Percentiles rank a stretch among this genome's conserved stretches.
Conservation (phyloP, 2,113 vertebrate species). For the Gallinago paraguaiae region DNA sequence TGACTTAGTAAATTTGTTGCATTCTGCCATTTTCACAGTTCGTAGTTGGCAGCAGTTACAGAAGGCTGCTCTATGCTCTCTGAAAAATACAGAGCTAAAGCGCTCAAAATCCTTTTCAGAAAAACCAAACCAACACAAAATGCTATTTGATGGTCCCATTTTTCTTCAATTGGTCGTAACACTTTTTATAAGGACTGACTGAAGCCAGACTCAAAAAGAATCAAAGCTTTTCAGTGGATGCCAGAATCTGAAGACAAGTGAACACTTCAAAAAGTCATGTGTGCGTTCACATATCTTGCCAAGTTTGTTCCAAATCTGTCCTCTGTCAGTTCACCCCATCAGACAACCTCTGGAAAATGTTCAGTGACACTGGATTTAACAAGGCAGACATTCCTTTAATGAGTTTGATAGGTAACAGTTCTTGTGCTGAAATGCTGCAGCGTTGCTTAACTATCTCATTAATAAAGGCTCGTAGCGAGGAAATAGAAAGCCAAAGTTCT, state of each 20-base stretch:
- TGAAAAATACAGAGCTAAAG: neutral
- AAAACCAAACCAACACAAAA: neutral
- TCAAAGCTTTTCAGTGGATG: conserved; percentile 7
- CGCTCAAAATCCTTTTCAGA: neutral
- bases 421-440: conserved; percentile 31
- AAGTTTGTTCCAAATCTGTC: conserved; percentile 17
- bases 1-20: neutral
- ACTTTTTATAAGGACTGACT: neutral
- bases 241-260: neutral
- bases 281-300: neutral
- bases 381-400: conserved; percentile 32
- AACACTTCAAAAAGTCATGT: conserved; percentile 2
- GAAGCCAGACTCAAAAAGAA: neutral
- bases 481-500: neutral
- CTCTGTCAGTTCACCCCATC: conserved; percentile 4
- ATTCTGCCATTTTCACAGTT: neutral
- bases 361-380: neutral
- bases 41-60: neutral
- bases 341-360: conserved; percentile 50
- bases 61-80: neutral
- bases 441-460: neutral
- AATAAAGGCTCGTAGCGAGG: neutral
- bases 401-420: conserved; percentile 24
- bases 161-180: neutral
- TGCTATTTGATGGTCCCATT: neutral